Evolutionary conservation across 2,888 invertebrate species (phyloP).

Genomic region (Eupithecia subumbrata): DNA sequence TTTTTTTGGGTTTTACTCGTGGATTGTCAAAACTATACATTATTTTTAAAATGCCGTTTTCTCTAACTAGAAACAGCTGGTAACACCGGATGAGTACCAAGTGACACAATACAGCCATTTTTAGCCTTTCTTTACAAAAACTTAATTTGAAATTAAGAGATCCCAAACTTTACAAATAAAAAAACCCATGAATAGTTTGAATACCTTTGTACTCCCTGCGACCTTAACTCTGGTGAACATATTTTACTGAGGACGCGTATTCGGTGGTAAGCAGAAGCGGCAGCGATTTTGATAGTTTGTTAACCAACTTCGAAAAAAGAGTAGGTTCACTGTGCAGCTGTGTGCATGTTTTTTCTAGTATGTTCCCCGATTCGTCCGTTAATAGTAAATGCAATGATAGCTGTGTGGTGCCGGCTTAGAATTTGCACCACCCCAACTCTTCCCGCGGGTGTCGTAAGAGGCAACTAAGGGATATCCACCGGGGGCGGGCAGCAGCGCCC

Average conservation of each 20-base stretch:
- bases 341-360: background rate
- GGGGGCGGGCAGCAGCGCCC: too few relatives aligned
- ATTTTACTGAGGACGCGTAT: background rate
- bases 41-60: too few relatives aligned
- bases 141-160: background rate
- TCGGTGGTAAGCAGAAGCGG: background rate
- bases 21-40: too few relatives aligned
- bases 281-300: background rate
- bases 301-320: background rate
- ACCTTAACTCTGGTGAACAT: conserved; percentile 42
- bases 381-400: too few relatives aligned
- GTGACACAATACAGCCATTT: background rate
- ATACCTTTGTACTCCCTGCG: conserved; percentile 26
- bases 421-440: too few relatives aligned
- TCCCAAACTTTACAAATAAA: background rate
- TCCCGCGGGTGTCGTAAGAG: too few relatives aligned
- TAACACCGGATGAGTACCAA: background rate
- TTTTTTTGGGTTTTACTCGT: too few relatives aligned
- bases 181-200: conserved; percentile 37
- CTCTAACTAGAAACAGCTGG: background rate
- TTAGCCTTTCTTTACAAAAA: background rate
- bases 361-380: too few relatives aligned
- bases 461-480: too few relatives aligned
- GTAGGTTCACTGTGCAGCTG: background rate
- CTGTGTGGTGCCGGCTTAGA: too few relatives aligned